Evolutionary conservation across 1,140 invertebrate species (phyloP), one percentile per base, ranked within the genome.

Genomic region (Oncopodura yosiiana): DNA sequence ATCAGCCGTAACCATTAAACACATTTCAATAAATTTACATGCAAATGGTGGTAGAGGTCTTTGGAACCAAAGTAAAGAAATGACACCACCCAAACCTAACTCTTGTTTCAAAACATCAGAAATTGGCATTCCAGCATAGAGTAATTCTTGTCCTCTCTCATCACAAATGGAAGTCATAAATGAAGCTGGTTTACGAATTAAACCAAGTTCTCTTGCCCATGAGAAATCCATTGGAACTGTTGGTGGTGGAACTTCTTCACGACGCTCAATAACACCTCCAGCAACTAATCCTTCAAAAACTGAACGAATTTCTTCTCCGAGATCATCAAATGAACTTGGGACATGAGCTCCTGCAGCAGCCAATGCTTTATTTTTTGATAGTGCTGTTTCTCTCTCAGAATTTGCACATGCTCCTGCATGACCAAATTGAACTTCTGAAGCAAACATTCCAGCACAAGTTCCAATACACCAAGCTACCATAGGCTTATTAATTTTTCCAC

Each of bases 151-250:
- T 5, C 96, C 96, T 65, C 96, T 77, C 73, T 99, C 96, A 75
- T 99, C 96, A 71, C 94, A 98, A 67, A 99, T 99, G 19, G 87
- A 93, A 14, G 94, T 97, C 87, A 99, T 98, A 71, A 99, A 99
- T 0, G 93, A 95, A 1, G 95, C 95, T 30, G 96, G 96, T 70
- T 99, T 99, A 36, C 96, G 80, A 66, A 99, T 99, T 0, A 99
- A 71, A 14, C 96, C 96, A 41, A 99, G 74, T 76, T 99, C 96
- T 16, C 59, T 56, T 3, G 95, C 95, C 95, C 95, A 99, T 53
- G 83, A 88, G 71, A 94, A 99, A 70, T 99, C 95, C 95, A 99
- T 99, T 1, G 95, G 95, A 24, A 99, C 94, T 39, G 95, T 96
- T 14, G 96, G 96, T 32, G 96, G 95, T 18, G 94, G 88, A 27